Conservation (phyloP, 1,140 invertebrate species). For the Hormaphis cornu region DNA sequence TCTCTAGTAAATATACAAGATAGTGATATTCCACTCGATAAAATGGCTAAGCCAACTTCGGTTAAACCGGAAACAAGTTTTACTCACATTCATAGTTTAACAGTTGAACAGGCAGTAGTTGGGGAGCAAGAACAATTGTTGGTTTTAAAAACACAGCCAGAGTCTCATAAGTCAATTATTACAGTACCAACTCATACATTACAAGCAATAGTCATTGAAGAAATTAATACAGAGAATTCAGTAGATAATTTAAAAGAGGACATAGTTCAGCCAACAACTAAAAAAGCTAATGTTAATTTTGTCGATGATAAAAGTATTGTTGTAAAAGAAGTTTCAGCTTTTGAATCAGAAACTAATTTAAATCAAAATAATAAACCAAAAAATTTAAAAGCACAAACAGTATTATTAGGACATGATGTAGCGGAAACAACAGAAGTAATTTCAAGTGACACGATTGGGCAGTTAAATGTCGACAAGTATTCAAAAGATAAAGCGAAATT, state of each 20-base stretch:
- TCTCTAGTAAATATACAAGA: constrained; percentile 48
- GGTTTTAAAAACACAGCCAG: constrained; percentile 46
- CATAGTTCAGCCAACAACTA: constrained; percentile 39
- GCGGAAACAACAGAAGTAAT: constrained; percentile 40
- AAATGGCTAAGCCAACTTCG: constrained; percentile 40
- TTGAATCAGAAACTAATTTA: constrained; percentile 43
- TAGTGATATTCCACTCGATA: constrained; percentile 44
- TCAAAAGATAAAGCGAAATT: background rate
- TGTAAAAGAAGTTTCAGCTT: constrained; percentile 44
- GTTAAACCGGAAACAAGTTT: constrained; percentile 31
- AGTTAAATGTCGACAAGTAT: constrained; percentile 34
- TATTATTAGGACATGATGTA: constrained; percentile 40
- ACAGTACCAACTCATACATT: constrained; percentile 47
- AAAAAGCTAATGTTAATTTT: constrained; percentile 39
- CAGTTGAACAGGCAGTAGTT: constrained; percentile 46
- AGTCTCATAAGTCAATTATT: constrained; percentile 48
- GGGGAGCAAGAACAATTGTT: constrained; percentile 51
- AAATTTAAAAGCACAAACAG: constrained; percentile 39
- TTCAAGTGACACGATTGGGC: constrained; percentile 34
- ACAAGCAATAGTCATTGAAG: constrained; percentile 51
- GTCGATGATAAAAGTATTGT: constrained; percentile 46
- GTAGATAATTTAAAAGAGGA: constrained; percentile 45
- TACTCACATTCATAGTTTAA: constrained; percentile 45
- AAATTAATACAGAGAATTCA: constrained; percentile 48
- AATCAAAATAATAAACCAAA: constrained; percentile 35